phyloP scores from a whole-genome alignment of 2,888 invertebrate genomes.

The Cancer borealis region DNA sequence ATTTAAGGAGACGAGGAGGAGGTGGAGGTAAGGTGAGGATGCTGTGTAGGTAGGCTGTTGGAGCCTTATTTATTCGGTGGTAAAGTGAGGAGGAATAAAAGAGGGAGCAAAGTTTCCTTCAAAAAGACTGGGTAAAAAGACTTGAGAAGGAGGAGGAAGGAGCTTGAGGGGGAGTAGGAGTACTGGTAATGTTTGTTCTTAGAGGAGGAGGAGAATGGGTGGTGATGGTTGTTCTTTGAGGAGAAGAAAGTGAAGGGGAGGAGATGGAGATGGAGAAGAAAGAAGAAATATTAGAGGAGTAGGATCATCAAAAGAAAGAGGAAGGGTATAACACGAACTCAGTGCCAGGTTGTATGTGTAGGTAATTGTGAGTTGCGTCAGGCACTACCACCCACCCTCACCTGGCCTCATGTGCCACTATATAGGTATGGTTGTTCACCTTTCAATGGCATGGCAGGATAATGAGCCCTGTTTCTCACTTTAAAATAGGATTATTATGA shows the following conservation, averaged over 20 bases:
- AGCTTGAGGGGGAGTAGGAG: neutral
- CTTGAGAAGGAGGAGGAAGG: neutral
- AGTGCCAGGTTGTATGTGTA: neutral
- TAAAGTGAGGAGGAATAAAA: constrained; percentile 1
- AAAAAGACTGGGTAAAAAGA: neutral
- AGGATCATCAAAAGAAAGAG: neutral
- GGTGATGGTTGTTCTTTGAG: neutral
- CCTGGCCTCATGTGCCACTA: neutral
- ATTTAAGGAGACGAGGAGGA: neutral
- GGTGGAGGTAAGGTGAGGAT: neutral
- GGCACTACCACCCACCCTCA: neutral
- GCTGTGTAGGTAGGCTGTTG: neutral
- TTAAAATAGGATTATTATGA: neutral
- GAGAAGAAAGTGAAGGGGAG: neutral
- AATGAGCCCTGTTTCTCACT: neutral
- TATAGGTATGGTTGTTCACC: neutral
- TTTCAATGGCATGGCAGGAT: neutral
- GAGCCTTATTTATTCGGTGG: neutral
- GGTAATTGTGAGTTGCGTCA: neutral
- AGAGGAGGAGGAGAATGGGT: neutral
- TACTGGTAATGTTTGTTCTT: neutral
- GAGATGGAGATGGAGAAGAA: neutral
- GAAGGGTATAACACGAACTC: neutral
- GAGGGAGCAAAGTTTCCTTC: neutral
- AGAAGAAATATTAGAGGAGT: neutral